These are phyloP conservation scores for Prochilodus magdalenae DNA, from an alignment of 2,113 vertebrate species.

Conservation along the genomic window DNA sequence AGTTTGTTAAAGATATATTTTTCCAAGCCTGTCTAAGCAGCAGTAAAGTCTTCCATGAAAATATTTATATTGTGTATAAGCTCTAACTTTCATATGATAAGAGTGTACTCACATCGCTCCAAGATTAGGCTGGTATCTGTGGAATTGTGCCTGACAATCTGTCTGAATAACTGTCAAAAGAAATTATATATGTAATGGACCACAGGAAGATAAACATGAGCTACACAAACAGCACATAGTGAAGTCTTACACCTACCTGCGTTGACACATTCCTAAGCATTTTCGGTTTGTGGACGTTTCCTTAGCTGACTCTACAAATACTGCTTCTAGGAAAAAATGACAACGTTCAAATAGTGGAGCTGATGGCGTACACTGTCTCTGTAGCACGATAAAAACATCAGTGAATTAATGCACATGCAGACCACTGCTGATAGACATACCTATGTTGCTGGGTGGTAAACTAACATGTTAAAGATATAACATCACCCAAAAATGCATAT, in stretches of 20 bases:
- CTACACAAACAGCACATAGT: not conserved
- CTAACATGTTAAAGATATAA: too few species aligned
- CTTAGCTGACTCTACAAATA: not conserved
- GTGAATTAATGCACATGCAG: not conserved
- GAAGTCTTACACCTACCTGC: constrained; percentile 60
- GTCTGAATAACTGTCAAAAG: constrained; percentile 79
- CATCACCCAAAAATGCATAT: too few species aligned
- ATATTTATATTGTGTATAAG: too few species aligned
- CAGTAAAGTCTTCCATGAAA: too few species aligned
- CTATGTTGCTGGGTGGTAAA: too few species aligned
- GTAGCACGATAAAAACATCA: not conserved
- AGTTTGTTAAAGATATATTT: not conserved
- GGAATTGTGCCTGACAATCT: constrained; percentile 80
- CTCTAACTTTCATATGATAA: too few species aligned
- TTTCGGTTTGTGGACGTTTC: constrained; percentile 23
- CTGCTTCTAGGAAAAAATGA: not conserved
- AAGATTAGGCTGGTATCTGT: constrained; percentile 80
- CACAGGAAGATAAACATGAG: not conserved
- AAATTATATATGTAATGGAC: not conserved
- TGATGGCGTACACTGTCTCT: not conserved
- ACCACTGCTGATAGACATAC: not conserved
- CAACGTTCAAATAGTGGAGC: not conserved
- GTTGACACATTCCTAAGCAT: constrained; percentile 73
- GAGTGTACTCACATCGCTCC: constrained; percentile 88
- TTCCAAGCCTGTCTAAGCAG: not conserved